phyloP scores from a whole-genome alignment of 2,113 vertebrate genomes.

The Atrichornis clamosus region DNA sequence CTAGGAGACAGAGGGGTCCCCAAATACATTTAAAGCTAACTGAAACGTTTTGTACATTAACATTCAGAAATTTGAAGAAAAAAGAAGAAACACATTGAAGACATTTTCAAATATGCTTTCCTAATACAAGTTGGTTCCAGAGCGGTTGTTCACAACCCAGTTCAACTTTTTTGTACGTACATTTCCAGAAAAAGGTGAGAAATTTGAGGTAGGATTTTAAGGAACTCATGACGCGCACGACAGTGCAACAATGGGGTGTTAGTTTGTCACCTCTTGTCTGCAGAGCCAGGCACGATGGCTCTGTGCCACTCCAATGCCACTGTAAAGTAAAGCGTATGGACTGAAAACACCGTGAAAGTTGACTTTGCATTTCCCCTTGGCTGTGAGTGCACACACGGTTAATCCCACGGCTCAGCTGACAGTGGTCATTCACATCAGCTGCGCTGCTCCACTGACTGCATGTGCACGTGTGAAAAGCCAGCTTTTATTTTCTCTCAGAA shows the following conservation, averaged over 20 bases:
- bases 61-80: not conserved
- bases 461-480: not conserved
- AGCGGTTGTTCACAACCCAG: not conserved
- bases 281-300: not conserved
- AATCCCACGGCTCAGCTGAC: not conserved
- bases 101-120: not conserved
- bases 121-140: not conserved
- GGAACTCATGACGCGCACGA: rapidly evolving
- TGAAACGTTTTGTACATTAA: not conserved
- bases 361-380: not conserved
- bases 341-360: not conserved
- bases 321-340: not conserved
- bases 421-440: rapidly evolving
- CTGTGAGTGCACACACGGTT: not conserved
- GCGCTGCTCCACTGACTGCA: not conserved
- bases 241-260: not conserved
- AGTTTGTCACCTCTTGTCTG: not conserved
- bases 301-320: not conserved
- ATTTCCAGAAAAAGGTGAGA: not conserved
- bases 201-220: not conserved
- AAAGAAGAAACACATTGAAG: not conserved
- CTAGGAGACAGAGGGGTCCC: not conserved
- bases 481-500: not conserved
- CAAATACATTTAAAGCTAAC: not conserved
- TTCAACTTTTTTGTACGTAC: not conserved